phyloP scores from a whole-genome alignment of 2,888 invertebrate genomes.

The Melinaea marsaeus region DNA sequence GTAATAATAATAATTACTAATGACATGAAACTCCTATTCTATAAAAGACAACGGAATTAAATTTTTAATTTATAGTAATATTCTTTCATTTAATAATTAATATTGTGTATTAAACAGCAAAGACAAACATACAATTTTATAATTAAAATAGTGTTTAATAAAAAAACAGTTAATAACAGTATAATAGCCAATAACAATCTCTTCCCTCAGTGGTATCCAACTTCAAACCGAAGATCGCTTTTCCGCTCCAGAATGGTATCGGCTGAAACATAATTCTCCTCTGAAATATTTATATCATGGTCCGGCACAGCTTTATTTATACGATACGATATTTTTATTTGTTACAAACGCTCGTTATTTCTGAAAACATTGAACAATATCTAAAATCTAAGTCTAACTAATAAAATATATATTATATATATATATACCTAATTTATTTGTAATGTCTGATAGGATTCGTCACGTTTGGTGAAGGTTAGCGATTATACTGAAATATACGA shows the following conservation, averaged over 20 bases:
- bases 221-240: constrained; percentile 40
- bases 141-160: no score
- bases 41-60: no score
- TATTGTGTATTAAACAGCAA: no score
- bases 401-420: no score
- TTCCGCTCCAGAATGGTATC: constrained; percentile 59
- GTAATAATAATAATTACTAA: background rate
- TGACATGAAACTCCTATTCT: no score
- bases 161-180: background rate
- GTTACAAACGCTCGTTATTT: background rate
- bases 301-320: constrained; percentile 39
- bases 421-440: background rate
- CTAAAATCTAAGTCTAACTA: no score
- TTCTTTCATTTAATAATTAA: no score
- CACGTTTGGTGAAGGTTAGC: constrained; percentile 12
- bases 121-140: no score
- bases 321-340: constrained; percentile 20
- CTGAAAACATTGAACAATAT: no score
- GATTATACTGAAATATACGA: constrained; percentile 51
- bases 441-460: constrained; percentile 31
- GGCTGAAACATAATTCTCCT: constrained; percentile 72
- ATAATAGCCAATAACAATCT: background rate
- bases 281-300: constrained; percentile 72
- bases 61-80: no score
- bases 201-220: constrained; percentile 13